phyloP scores from a whole-genome alignment of 2,113 vertebrate genomes.

The Bothrops jararaca region DNA sequence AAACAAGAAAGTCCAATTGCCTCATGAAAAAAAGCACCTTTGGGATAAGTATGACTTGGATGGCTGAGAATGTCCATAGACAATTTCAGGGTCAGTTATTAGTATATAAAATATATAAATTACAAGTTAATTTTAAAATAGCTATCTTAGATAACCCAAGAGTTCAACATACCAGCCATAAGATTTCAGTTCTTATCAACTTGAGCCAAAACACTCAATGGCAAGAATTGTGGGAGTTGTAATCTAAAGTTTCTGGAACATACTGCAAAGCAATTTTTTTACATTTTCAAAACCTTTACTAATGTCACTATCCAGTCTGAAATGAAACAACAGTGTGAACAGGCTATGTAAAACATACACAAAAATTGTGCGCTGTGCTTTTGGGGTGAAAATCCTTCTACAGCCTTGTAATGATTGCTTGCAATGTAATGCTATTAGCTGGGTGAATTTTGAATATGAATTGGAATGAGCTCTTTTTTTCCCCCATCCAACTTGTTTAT shows the following conservation, averaged over 20 bases:
- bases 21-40: too few relatives aligned
- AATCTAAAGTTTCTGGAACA: background rate
- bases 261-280: background rate
- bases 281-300: background rate
- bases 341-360: background rate
- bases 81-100: background rate
- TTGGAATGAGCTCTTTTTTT: slow-evolving; percentile 51
- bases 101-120: background rate
- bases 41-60: too few relatives aligned
- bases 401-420: slow-evolving; percentile 49
- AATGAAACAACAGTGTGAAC: background rate
- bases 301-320: background rate
- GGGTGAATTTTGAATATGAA: slow-evolving; percentile 46
- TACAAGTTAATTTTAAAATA: background rate
- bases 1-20: too few relatives aligned
- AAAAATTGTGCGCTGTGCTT: slow-evolving; percentile 38
- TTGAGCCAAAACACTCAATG: background rate
- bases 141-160: background rate
- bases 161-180: background rate
- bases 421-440: slow-evolving; percentile 46
- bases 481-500: slow-evolving; percentile 59
- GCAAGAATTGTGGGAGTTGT: background rate
- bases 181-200: background rate
- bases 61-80: too few relatives aligned
- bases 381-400: slow-evolving; percentile 55